Evolutionary conservation across 2,113 vertebrate species (phyloP), one percentile per base, ranked within the genome.

Genomic region (Pleuronectes platessa): DNA sequence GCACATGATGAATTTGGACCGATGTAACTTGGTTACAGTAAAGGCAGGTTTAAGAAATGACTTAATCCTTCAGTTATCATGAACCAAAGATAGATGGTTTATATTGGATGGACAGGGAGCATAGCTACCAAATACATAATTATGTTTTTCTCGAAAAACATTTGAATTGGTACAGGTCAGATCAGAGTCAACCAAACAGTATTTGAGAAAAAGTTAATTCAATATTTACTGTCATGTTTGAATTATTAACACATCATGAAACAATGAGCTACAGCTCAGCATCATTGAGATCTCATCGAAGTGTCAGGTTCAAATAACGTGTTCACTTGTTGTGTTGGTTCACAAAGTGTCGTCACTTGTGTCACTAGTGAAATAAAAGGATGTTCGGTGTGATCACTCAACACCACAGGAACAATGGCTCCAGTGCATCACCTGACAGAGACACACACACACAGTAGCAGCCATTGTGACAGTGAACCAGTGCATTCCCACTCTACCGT

Each of bases 401-500:
- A 12, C 40, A 3, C 40, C 40, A 12, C 40, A 11, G 35, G 47
- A 51, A 15, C 47, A 51, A 51, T 18, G 47, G 40, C 40, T 5
- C 6, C 47, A 18, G 1, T 20, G 17, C 6, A 20, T 61, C 63
- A 69, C 17, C 21, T 60, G 47, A 31, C 31, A 8, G 31, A 31
- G 5, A 31, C 31, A 31, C 31, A 31, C 6, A 31, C 5, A 5
- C 4, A 7, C 31, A 31, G 26, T 27, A 27, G 31, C 31, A 31
- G 6, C 31, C 31, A 31, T 31, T 31, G 31, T 31, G 31, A 42
- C 59, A 37, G 47, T 14, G 15, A 12, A 5, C 11, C 0, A 3
- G 2, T 31, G 1, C 2, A 5, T 31, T 31, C 31, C 5, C 31
- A 31, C 31, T 31, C 81, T 78, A 95, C 94, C 94, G 64, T 82